Conservation (phyloP, 2,797 vertebrate genomes). For the Denticeps clupeoides region DNA sequence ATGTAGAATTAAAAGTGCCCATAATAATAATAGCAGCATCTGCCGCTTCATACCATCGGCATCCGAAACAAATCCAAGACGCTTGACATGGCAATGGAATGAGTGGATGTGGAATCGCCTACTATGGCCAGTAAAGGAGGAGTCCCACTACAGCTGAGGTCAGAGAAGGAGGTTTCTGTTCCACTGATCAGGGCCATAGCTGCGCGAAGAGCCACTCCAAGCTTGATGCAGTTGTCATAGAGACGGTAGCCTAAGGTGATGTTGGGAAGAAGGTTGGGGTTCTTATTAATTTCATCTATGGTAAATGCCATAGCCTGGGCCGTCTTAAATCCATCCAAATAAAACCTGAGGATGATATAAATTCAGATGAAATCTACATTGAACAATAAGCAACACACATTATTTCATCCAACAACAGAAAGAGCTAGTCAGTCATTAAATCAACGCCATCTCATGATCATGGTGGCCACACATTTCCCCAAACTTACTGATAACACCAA, state of each 20-base stretch:
- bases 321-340: constrained; percentile 37
- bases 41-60: constrained; percentile 43
- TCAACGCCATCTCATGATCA: neutral
- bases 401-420: neutral
- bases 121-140: constrained; percentile 38
- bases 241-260: constrained; percentile 56
- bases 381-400: too few species aligned
- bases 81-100: constrained; percentile 39
- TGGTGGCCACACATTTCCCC: neutral
- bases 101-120: constrained; percentile 36
- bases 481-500: constrained; percentile 14
- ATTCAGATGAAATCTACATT: too few species aligned
- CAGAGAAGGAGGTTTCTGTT: constrained; percentile 6
- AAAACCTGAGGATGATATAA: constrained; percentile 33
- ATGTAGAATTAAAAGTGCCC: too few species aligned
- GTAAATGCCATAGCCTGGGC: constrained; percentile 51
- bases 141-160: constrained; percentile 18
- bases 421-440: neutral
- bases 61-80: constrained; percentile 35
- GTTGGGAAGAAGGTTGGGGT: constrained; percentile 45
- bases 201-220: constrained; percentile 47
- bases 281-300: constrained; percentile 54
- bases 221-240: constrained; percentile 55
- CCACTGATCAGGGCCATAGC: constrained; percentile 40
- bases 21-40: too few species aligned